These are phyloP conservation scores for Colaptes auratus DNA, from an alignment of 2,113 vertebrate genomes.

Conservation along the genomic window DNA sequence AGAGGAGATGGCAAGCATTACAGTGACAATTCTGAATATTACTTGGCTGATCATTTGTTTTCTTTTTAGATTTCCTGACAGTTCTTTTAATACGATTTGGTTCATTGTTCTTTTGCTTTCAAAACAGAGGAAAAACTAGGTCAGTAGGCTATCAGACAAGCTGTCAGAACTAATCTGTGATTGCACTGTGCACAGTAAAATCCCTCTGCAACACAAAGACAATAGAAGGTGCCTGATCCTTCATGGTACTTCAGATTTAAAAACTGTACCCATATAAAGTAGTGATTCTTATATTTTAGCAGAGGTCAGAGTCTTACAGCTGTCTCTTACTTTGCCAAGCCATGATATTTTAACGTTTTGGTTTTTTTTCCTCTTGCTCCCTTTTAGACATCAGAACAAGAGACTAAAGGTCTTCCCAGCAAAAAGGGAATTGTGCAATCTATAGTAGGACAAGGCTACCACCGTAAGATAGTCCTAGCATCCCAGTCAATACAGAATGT, in stretches of 20 bases:
- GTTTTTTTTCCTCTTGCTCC: background rate
- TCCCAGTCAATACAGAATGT: slow-evolving; percentile 95
- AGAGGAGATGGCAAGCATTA: background rate
- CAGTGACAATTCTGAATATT: background rate
- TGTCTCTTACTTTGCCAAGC: background rate
- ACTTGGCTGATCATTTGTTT: background rate
- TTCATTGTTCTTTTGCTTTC: slow-evolving; percentile 58
- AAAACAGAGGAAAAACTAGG: slow-evolving; percentile 56
- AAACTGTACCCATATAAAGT: background rate
- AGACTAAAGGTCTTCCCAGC: slow-evolving; percentile 95
- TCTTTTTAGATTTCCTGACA: background rate
- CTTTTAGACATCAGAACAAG: slow-evolving; percentile 92
- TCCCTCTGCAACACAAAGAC: slow-evolving; percentile 8
- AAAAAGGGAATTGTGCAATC: slow-evolving; percentile 99
- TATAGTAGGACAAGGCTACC: slow-evolving; percentile 95
- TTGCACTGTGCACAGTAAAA: slow-evolving; percentile 19
- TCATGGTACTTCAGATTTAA: background rate
- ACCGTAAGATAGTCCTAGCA: slow-evolving; percentile 95
- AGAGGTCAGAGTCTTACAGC: background rate
- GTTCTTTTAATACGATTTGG: background rate
- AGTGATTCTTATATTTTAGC: background rate
- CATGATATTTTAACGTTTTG: background rate
- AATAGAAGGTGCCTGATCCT: slow-evolving; percentile 26
- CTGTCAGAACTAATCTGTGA: slow-evolving; percentile 53
- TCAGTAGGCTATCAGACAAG: slow-evolving; percentile 62